Base-by-base conservation (phyloP, 1,140 invertebrate genomes). In the Lycorma delicatula region DNA sequence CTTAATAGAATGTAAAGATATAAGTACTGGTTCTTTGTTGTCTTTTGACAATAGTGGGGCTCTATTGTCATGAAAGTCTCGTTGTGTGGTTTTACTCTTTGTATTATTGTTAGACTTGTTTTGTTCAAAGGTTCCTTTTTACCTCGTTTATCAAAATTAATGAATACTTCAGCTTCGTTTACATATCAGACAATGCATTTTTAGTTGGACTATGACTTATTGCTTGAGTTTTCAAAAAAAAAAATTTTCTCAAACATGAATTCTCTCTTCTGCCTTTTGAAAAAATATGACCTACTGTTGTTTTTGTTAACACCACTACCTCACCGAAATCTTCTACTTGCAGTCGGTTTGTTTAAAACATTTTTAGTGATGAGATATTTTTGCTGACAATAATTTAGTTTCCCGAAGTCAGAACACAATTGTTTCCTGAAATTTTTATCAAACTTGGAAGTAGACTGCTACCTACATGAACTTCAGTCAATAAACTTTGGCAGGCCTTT, bases 181-280 rank as follows among this genome's bases (percentile, higher is more conserved):
- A 44, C 41, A 44, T n/a, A n/a, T 22, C 41, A 20, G 41, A 16
- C 41, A 44, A 44, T 44, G 41, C 41, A 20, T 44, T 44, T 44
- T 44, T 22, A 44, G 23, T 22, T 44, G 41, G 41, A 44, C 41
- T 22, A 44, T 44, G 41, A 44, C 41, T 44, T 44, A 44, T 44
- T 20, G 16, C 23, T 3, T 20, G 41, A 44, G 41, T 44, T 44
- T 22, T 44, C 41, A 44, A 44, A 22, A 44, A 44, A 44, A 44
- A 44, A 20, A 22, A 20, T 44, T 44, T 44, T 2, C 41, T 20
- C 18, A 44, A 16, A 44, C 41, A 22, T 44, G 23, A 16, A 16
- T 44, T 44, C 18, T 44, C 23, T 44, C 41, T 22, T 44, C 23
- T 22, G 23, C 23, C 13, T 44, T 20, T 44, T 44, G 23, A 44